phyloP scores from a whole-genome alignment of 2,113 vertebrate genomes.

The Centropus unirufus region DNA sequence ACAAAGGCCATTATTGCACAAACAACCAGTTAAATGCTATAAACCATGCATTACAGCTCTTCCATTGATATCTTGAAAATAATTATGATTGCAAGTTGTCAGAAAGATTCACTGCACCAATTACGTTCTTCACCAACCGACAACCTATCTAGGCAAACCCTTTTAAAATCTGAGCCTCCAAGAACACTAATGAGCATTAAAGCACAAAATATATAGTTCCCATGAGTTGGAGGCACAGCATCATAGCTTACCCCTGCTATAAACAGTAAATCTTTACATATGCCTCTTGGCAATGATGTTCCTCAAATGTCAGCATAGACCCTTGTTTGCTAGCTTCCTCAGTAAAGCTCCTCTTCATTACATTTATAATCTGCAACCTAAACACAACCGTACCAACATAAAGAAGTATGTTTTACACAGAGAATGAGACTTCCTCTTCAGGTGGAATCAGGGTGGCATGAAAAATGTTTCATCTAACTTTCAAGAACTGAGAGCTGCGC shows the following conservation, averaged over 20 bases:
- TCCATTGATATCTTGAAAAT: conserved; percentile 51
- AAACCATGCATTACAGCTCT: conserved; percentile 50
- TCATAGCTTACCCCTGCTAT: conserved; percentile 35
- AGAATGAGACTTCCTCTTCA: not conserved
- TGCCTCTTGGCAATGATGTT: conserved; percentile 23
- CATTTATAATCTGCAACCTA: not conserved
- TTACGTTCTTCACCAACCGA: conserved; percentile 30
- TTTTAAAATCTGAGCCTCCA: conserved; percentile 37
- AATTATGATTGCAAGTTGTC: conserved; percentile 55
- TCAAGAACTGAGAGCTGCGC: not conserved
- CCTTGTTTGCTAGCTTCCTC: conserved; percentile 24
- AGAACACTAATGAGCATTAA: conserved; percentile 48
- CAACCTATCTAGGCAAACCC: conserved; percentile 40
- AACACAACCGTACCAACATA: not conserved
- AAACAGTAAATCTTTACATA: conserved; percentile 65
- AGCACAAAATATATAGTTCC: conserved; percentile 33
- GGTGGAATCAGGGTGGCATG: not conserved
- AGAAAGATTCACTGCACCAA: conserved; percentile 56
- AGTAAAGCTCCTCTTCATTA: conserved; percentile 12
- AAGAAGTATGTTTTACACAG: not conserved
- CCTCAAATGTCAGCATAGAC: conserved; percentile 42
- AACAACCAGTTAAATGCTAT: not conserved
- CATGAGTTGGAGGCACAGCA: conserved; percentile 16
- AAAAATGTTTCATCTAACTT: not conserved
- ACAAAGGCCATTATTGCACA: conserved; percentile 20